Conservation (phyloP, 2,888 invertebrate genomes). For the Chalcis sispes region DNA sequence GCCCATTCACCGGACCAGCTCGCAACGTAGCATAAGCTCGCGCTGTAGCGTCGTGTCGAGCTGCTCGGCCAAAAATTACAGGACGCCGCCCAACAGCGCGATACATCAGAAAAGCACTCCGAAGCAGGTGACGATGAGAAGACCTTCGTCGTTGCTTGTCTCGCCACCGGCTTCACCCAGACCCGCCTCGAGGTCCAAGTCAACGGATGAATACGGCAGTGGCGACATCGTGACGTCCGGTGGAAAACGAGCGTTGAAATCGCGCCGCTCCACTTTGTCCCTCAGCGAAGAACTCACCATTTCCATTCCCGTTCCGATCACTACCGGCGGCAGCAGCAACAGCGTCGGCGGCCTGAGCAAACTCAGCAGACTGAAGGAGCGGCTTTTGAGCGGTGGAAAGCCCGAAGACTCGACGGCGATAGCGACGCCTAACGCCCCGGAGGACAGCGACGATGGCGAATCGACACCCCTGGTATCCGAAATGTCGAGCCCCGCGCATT, state of each 20-base stretch:
- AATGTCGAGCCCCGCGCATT: conserved; percentile 69
- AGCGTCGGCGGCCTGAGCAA: conserved; percentile 61
- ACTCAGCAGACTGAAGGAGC: conserved; percentile 66
- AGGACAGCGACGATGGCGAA: conserved; percentile 81
- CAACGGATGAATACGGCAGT: conserved; percentile 63
- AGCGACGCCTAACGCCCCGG: conserved; percentile 24
- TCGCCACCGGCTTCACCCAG: conserved; percentile 71
- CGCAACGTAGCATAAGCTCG: conserved; percentile 70
- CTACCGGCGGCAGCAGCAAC: not conserved
- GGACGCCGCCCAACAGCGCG: conserved; percentile 14
- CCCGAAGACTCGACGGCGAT: conserved; percentile 8
- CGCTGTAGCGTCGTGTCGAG: conserved; percentile 67
- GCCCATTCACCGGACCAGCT: conserved; percentile 67
- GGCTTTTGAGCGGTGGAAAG: conserved; percentile 58
- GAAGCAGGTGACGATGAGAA: not conserved
- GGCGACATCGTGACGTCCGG: conserved; percentile 8
- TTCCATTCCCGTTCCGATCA: conserved; percentile 62
- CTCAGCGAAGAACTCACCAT: conserved; percentile 62
- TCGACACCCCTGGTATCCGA: conserved; percentile 82
- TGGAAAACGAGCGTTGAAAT: conserved; percentile 14
- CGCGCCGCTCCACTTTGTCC: conserved; percentile 52
- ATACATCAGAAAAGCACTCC: conserved; percentile 21
- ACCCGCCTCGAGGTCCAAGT: conserved; percentile 69
- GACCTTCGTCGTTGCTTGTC: conserved; percentile 69
- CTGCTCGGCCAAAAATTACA: conserved; percentile 61